Evolutionary conservation across 1,140 invertebrate species (phyloP), one percentile per base, ranked within the genome.

Genomic region (Cydia strobilella): DNA sequence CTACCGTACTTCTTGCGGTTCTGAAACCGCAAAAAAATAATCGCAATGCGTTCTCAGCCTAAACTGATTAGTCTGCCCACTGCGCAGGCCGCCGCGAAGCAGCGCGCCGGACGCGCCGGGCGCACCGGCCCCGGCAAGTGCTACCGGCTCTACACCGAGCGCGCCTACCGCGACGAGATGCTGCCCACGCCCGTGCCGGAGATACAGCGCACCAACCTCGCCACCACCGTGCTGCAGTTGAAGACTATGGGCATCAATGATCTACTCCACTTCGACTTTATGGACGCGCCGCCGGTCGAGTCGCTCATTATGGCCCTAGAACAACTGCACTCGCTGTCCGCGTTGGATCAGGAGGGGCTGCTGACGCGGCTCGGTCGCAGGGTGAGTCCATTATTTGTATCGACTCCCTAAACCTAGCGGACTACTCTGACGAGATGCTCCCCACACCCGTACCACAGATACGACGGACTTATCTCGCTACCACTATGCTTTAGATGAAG

Each of bases 211-310:
- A 99, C 99, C 0, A 99, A 99, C 94, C 93, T 99, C 74, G 98
- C 99, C 3, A 97, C 97, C 2, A 99, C 98, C 0, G 98, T 96
- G 20, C 90, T 99, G 3, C 98, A 99, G 81, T 89, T 99, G 1
- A 99, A 99, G 91, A 99, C 99, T 0, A 99, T 99, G 98, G 99
- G 99, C 6, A 99, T 99, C 71, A 99, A 99, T 91, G 99, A 99
- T 93, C 93, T 99, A n/a, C 91, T 99, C n/a, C 97, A 98, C 86
- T 99, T 99, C 92, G 99, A 99, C 94, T 99, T 99, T 91, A 99
- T 99, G 99, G 99, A 99, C 91, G 97, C 99, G 0, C 99, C 99
- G 10, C 99, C 99, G 0, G 98, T 99, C 9, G 98, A 99, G 90
- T 97, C 98, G 0, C 94, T 99, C 62, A 98, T 99, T 15, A 99